Evolutionary conservation across 2,888 invertebrate genomes (phyloP).

Genomic region (Cryptosula pallasiana): DNA sequence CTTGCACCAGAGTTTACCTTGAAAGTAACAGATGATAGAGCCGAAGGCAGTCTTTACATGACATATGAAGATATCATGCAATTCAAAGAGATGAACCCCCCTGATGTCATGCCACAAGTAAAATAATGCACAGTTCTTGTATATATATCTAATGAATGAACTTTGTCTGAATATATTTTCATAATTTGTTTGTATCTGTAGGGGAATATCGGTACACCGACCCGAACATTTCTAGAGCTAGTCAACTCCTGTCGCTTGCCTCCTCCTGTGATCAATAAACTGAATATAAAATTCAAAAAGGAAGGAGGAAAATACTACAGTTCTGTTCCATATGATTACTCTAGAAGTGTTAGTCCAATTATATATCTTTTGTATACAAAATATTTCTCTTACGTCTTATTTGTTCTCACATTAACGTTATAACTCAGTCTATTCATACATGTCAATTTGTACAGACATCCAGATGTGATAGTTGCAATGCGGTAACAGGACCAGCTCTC

Average conservation of each 20-base stretch:
- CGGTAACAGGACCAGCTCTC: neutral
- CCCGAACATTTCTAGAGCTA: constrained; percentile 53
- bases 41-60: neutral
- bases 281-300: constrained; percentile 51
- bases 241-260: constrained; percentile 56
- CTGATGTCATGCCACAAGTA: constrained; percentile 14
- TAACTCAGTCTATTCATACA: neutral
- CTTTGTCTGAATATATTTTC: neutral
- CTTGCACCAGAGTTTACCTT: neutral
- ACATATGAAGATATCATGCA: neutral
- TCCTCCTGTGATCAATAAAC: constrained; percentile 53
- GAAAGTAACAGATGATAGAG: neutral
- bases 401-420: constrained; percentile 23
- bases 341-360: neutral
- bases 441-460: no score
- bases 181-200: constrained; percentile 29
- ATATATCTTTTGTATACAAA: neutral
- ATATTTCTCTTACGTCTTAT: neutral
- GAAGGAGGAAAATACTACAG: constrained; percentile 50
- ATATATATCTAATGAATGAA: neutral
- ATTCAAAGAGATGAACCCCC: constrained; percentile 12
- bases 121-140: neutral
- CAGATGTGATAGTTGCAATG: no score
- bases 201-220: constrained; percentile 60
- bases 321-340: constrained; percentile 54